phyloP scores from a whole-genome alignment of 1,140 invertebrate genomes.

The Agraylea sexmaculata region DNA sequence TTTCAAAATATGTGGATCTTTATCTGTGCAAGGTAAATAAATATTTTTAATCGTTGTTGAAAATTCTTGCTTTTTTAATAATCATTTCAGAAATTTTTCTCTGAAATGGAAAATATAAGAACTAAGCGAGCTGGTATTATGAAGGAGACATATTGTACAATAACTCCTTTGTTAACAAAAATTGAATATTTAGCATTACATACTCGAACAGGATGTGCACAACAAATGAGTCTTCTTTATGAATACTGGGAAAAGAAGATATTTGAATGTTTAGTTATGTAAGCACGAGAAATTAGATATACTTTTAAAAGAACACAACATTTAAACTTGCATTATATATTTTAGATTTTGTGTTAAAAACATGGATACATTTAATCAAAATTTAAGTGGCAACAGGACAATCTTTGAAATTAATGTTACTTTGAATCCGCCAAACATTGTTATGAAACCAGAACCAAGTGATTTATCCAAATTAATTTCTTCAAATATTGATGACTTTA shows the following conservation, averaged over 20 bases:
- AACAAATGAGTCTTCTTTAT: constrained; percentile 56
- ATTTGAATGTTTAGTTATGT: constrained; percentile 45
- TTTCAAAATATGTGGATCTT: constrained; percentile 8
- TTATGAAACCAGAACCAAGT: constrained; percentile 54
- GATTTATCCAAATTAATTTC: constrained; percentile 67
- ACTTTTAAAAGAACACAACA: constrained; percentile 4
- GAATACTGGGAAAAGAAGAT: constrained; percentile 58
- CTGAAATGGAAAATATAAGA: constrained; percentile 52
- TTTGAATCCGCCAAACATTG: constrained; percentile 59
- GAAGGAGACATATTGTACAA: constrained; percentile 55
- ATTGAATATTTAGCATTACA: constrained; percentile 63
- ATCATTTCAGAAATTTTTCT: constrained; percentile 48
- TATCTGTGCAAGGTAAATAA: constrained; percentile 18
- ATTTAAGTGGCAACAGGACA: constrained; percentile 44
- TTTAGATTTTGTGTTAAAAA: constrained; percentile 53
- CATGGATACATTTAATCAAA: constrained; percentile 54
- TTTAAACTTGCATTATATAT: constrained; percentile 5
- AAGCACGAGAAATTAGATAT: constrained; percentile 10
- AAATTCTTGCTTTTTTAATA: background rate
- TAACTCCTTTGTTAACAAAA: constrained; percentile 68
- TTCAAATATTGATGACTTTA: constrained; percentile 49
- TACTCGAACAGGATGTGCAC: constrained; percentile 49
- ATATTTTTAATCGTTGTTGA: constrained; percentile 4
- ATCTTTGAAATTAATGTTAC: constrained; percentile 69
- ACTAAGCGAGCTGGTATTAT: constrained; percentile 52